Evolutionary conservation across 1,140 invertebrate species (phyloP), one percentile per base, ranked within the genome.

Genomic region (Ctenoplectra terminalis): DNA sequence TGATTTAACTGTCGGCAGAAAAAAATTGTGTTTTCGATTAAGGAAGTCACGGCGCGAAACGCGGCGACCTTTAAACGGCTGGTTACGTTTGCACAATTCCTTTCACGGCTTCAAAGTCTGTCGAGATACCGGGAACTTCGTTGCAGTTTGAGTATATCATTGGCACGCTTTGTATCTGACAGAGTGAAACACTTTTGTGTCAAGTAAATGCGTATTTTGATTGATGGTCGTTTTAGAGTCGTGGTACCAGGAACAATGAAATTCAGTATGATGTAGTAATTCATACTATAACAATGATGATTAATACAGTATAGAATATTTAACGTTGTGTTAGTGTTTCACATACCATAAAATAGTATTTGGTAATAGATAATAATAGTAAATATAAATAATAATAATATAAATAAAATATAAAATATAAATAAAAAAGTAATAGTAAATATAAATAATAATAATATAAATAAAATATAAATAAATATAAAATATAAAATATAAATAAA

Each of bases 61-160:
- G 6, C 20, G 2, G n/a, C 67, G 71, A 73, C 56, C 71, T 73
- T 73, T 73, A 60, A 46, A 60, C 56, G 56, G 54, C 56, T 61
- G 40, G 40, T 73, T 40, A 15, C 71, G 20, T 73, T 73, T 73
- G 40, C 40, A 73, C 43, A 61, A 61, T 73, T 73, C 56, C 29
- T 60, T 61, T 48, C 29, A n/a, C 29, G 40, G 43, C 40, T 61
- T 61, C 56, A 48, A 73, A 60, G 71, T 46, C 40, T 73, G 56
- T 15, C 29, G 43, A 46, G 56, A 73, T 73, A 73, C 43, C 4
- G 11, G 29, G 56, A 48, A 34, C n/a, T 61, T 46, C 29, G 29
- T 48, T 23, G 61, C 7, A 8, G 20, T n/a, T 31, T 60, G 1
- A 13, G 26, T 26, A 20, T 23, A 17, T 58, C n/a, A 23, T 46